Conservation (phyloP, 2,888 invertebrate genomes). For the Melanotus villosus region DNA sequence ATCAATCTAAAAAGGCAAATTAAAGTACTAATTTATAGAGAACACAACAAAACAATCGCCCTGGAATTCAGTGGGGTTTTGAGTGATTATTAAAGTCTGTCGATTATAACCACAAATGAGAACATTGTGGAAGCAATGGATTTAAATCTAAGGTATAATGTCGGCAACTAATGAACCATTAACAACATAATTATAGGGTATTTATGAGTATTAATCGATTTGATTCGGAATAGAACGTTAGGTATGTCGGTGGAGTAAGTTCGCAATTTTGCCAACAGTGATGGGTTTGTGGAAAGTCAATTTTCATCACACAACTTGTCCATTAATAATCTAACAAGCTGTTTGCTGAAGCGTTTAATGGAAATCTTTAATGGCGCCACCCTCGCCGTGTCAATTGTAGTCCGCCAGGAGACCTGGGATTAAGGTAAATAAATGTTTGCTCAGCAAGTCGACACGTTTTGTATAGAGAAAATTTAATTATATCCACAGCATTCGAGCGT, state of each 20-base stretch:
- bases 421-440: conserved; percentile 54
- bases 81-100: too few species aligned
- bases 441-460: conserved; percentile 50
- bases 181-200: conserved; percentile 7
- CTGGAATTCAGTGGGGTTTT: too few species aligned
- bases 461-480: conserved; percentile 56
- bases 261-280: conserved; percentile 32
- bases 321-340: conserved; percentile 63
- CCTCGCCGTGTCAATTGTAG: conserved; percentile 60
- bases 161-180: not conserved
- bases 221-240: conserved; percentile 18
- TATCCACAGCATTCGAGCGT: conserved; percentile 50
- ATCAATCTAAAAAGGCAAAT: too few species aligned
- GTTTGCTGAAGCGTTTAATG: conserved; percentile 62
- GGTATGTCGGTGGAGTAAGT: conserved; percentile 21
- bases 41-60: too few species aligned
- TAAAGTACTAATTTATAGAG: too few species aligned
- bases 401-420: conserved; percentile 50
- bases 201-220: conserved; percentile 29
- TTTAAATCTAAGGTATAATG: too few species aligned
- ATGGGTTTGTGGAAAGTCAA: conserved; percentile 55
- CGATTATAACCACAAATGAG: too few species aligned
- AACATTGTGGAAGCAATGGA: too few species aligned
- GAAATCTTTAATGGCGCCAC: conserved; percentile 62
- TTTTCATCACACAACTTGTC: conserved; percentile 60